Conservation (phyloP, 2,113 vertebrate species). For the Anas platyrhynchos region DNA sequence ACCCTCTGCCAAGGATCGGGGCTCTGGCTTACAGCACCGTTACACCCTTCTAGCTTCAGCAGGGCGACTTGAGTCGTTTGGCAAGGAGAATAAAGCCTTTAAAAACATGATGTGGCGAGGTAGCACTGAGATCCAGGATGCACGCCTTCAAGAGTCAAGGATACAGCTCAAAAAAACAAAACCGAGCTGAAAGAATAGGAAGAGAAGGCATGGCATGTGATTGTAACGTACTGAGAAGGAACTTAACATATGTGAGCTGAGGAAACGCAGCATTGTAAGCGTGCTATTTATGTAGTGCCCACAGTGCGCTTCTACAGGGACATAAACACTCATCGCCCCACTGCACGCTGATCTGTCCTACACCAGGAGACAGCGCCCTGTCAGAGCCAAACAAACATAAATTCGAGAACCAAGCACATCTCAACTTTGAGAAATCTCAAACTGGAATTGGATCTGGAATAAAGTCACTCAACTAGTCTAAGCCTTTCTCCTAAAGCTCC, state of each 20-base stretch:
- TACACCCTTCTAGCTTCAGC: not conserved
- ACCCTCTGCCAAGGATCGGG: too few species aligned
- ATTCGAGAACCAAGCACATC: not conserved
- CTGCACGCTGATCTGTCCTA: not conserved
- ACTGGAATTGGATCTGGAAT: not conserved
- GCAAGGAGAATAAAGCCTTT: not conserved
- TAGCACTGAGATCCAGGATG: not conserved
- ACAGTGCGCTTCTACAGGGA: not conserved
- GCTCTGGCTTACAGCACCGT: rapidly evolving
- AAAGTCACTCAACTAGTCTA: not conserved
- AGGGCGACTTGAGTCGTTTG: not conserved
- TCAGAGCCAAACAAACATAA: not conserved
- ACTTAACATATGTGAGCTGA: not conserved
- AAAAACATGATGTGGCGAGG: not conserved
- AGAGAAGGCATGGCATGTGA: not conserved
- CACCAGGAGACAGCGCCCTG: not conserved
- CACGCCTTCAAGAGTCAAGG: not conserved
- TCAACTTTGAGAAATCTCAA: not conserved
- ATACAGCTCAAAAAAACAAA: not conserved
- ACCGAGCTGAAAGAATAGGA: not conserved
- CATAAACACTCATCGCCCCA: not conserved
- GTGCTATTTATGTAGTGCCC: not conserved
- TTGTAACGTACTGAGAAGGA: not conserved
- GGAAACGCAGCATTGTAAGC: not conserved
- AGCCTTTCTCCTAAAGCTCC: not conserved